Percentiles rank a stretch among this genome's conserved stretches.
Conservation (phyloP, 1,140 invertebrate species). For the Kradibia gibbosae region DNA sequence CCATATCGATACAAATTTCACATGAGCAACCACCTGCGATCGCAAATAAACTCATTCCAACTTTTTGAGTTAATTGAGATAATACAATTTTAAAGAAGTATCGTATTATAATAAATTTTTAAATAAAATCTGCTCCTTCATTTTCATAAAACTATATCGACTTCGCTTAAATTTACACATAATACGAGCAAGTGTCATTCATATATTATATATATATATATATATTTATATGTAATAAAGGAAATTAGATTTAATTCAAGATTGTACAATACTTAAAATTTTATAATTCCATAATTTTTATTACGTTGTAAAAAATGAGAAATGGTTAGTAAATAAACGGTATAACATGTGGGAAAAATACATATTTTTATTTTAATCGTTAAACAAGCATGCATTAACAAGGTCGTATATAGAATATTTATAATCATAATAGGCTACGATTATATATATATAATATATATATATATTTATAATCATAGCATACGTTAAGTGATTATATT, state of each 20-base stretch:
- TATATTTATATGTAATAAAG: not conserved
- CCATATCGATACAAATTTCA: not conserved
- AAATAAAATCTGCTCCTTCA: too few species aligned
- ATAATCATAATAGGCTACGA: too few species aligned
- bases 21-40: too few species aligned
- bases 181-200: too few species aligned
- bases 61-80: too few species aligned
- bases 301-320: not conserved
- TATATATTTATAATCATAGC: too few species aligned
- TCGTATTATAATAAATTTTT: too few species aligned
- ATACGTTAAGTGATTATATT: constrained; percentile 4
- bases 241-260: not conserved
- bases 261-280: not conserved
- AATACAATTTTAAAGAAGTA: too few species aligned
- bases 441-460: not conserved
- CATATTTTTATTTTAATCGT: constrained; percentile 1
- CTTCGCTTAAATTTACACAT: too few species aligned
- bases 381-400: not conserved
- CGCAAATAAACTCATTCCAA: too few species aligned
- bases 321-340: not conserved
- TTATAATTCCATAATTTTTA: not conserved
- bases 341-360: not conserved
- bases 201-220: too few species aligned
- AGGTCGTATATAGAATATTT: not conserved
- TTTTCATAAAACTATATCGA: too few species aligned